These are phyloP conservation scores for Apoda limacodes DNA, from an alignment of 2,888 invertebrate genomes.

Conservation along the genomic window DNA sequence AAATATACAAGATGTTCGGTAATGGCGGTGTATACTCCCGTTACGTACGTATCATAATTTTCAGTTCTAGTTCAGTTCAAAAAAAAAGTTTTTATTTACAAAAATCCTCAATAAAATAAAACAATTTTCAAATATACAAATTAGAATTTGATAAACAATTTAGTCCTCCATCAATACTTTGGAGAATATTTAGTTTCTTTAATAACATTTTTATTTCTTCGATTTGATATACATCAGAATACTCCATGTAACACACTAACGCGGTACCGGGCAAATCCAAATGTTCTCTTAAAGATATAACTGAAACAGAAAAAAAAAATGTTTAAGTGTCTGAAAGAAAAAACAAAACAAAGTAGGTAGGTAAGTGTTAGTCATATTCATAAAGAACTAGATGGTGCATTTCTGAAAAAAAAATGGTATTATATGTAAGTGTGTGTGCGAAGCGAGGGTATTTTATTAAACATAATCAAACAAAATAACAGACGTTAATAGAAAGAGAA, in stretches of 20 bases:
- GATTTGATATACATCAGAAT: slow-evolving; percentile 40
- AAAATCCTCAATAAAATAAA: slow-evolving; percentile 1
- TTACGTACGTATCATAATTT: too few species aligned
- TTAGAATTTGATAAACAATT: slow-evolving; percentile 40
- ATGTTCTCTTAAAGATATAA: slow-evolving; percentile 43
- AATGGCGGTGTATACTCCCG: too few species aligned
- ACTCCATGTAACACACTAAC: slow-evolving; percentile 44
- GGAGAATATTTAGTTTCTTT: slow-evolving; percentile 34
- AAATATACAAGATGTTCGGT: too few species aligned
- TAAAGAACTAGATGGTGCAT: too few species aligned
- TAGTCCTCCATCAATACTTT: slow-evolving; percentile 22
- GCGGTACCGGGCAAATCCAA: slow-evolving; percentile 35
- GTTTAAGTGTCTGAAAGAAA: not conserved
- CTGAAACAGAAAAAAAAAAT: slow-evolving; percentile 32
- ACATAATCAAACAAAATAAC: too few species aligned
- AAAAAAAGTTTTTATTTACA: not conserved
- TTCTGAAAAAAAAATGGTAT: too few species aligned
- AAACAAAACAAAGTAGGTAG: not conserved
- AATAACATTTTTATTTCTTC: slow-evolving; percentile 38
- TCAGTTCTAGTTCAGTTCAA: not conserved
- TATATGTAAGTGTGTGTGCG: too few species aligned
- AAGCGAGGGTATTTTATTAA: too few species aligned
- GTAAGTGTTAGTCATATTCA: too few species aligned
- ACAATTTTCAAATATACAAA: slow-evolving; percentile 41
- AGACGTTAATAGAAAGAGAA: too few species aligned